phyloP scores from a whole-genome alignment of 2,113 vertebrate species.

The Malurus cyaneus region DNA sequence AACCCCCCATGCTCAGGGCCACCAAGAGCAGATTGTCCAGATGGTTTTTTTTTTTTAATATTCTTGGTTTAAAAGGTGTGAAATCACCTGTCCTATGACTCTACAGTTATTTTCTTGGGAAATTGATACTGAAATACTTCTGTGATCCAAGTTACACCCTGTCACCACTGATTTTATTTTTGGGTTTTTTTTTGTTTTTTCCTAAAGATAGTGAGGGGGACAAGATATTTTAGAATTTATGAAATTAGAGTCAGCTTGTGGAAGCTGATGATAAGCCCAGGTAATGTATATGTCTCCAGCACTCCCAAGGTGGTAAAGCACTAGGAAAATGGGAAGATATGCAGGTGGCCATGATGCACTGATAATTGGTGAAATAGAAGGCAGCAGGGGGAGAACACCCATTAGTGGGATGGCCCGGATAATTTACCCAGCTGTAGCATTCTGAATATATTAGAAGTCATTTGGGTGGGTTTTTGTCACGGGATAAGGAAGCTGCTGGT shows the following conservation, averaged over 20 bases:
- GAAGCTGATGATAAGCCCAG: neutral
- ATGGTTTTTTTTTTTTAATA: neutral
- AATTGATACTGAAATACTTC: neutral
- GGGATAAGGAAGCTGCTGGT: neutral
- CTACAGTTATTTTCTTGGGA: neutral
- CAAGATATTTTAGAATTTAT: neutral
- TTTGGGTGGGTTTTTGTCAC: neutral
- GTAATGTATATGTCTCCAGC: neutral
- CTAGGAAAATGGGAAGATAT: neutral
- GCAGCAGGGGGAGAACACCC: neutral
- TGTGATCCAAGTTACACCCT: neutral
- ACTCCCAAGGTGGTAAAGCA: neutral
- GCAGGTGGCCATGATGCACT: neutral
- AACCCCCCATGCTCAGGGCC: neutral
- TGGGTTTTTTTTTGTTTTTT: neutral
- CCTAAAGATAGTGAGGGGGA: accelerated
- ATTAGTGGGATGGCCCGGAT: neutral
- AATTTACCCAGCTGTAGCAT: neutral
- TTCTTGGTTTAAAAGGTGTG: neutral
- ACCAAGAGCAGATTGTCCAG: neutral
- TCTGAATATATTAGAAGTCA: neutral
- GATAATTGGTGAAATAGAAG: neutral
- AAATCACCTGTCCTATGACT: neutral
- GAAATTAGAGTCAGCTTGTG: neutral
- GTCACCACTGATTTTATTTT: neutral